Conservation (phyloP, 2,797 vertebrate genomes). For the Spizella passerina region DNA sequence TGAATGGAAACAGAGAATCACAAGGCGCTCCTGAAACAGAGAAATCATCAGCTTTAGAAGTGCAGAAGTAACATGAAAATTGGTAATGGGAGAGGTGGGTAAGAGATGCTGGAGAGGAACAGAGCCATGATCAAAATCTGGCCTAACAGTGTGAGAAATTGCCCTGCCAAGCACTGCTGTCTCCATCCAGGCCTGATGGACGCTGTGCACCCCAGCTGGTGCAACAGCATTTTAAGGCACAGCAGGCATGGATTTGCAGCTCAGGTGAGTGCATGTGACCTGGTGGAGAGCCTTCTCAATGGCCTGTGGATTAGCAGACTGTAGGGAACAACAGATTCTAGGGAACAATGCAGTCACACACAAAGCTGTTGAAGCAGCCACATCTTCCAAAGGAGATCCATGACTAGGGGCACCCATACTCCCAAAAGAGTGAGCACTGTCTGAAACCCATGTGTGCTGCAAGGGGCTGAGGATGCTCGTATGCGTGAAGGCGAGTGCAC, state of each 20-base stretch:
- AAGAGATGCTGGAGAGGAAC: background rate
- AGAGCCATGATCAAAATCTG: background rate
- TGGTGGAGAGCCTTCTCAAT: background rate
- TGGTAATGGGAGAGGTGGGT: fast-evolving
- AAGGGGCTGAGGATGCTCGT: background rate
- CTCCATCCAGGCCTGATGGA: background rate
- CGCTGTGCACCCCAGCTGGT: fast-evolving
- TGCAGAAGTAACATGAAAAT: background rate
- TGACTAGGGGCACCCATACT: no score
- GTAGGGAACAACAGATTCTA: background rate
- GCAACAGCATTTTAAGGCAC: background rate
- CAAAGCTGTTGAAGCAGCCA: background rate
- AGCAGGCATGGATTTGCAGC: background rate
- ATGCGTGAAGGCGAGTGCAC: background rate
- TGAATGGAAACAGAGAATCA: fast-evolving
- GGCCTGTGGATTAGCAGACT: background rate
- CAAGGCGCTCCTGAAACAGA: background rate
- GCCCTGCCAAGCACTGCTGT: background rate
- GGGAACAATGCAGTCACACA: background rate
- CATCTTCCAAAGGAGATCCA: fast-evolving
- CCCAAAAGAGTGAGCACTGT: background rate
- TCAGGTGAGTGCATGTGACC: fast-evolving
- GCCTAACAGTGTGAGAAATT: background rate
- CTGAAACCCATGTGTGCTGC: background rate
- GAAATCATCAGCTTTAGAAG: background rate